Percentiles rank a stretch among this genome's conserved stretches.
These are phyloP conservation scores for Acrocephalus arundinaceus DNA, from an alignment of 2,113 vertebrate species.

Conservation along the genomic window DNA sequence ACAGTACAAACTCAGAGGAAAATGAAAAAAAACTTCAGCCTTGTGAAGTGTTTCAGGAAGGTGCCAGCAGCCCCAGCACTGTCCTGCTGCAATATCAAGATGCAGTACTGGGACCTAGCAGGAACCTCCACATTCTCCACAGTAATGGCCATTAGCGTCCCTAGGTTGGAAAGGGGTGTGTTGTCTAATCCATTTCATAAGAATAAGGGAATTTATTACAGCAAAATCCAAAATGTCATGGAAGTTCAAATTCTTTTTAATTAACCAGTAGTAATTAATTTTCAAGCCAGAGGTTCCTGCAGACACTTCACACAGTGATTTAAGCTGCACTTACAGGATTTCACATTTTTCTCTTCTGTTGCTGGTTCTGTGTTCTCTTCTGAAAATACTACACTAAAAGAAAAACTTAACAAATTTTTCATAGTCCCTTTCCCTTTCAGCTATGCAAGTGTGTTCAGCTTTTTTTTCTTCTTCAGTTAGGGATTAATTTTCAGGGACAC, in stretches of 20 bases:
- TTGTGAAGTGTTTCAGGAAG: not conserved
- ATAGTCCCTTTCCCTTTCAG: not conserved
- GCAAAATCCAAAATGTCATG: not conserved
- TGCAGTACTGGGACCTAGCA: not conserved
- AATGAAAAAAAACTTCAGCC: not conserved
- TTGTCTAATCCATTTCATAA: not conserved
- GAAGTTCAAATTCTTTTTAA: not conserved
- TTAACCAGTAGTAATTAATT: not conserved
- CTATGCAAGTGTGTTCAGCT: not conserved
- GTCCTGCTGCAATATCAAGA: not conserved
- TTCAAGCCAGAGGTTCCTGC: not conserved
- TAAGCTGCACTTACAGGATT: not conserved
- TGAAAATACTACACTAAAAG: not conserved
- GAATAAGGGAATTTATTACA: not conserved
- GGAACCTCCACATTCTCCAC: not conserved
- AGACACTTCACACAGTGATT: not conserved
- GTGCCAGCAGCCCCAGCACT: not conserved
- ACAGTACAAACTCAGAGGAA: not conserved
- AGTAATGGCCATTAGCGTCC: fast-evolving
- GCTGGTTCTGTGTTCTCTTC: not conserved
- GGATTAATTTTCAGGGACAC: not conserved
- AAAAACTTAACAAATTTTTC: not conserved
- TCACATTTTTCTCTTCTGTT: not conserved
- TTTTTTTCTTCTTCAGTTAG: not conserved
- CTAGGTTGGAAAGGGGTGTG: not conserved